A percentile compares a stretch with the other conserved stretches of the same genome.
Conservation (phyloP, 2,113 vertebrate species). For the Campylomormyrus tamandua region DNA sequence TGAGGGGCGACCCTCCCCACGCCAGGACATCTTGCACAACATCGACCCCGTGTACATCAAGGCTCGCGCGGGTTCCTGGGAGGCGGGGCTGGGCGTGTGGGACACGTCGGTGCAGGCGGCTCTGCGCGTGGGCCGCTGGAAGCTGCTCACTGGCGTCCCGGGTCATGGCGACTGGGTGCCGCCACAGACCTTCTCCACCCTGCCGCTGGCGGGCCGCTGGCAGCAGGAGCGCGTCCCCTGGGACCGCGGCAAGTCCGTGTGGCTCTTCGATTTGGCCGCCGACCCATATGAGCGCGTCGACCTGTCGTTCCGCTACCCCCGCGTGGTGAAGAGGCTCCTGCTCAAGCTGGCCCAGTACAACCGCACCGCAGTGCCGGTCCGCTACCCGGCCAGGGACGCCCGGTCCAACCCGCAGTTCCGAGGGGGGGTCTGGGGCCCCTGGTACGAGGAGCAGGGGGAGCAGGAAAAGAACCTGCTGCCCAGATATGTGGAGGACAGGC, state of each 20-base stretch:
- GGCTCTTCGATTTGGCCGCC: constrained; percentile 94
- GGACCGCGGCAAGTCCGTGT: constrained; percentile 81
- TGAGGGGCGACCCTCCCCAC: constrained; percentile 82
- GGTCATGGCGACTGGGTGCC: constrained; percentile 95
- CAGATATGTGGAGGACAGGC: constrained; percentile 56
- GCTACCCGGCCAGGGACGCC: constrained; percentile 86
- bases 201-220: constrained; percentile 74
- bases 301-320: constrained; percentile 73
- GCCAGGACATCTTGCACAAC: constrained; percentile 90
- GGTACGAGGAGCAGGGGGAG: constrained; percentile 78
- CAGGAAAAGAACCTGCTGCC: constrained; percentile 45
- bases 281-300: constrained; percentile 91
- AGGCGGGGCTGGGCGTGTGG: constrained; percentile 88
- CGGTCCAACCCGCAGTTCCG: constrained; percentile 90
- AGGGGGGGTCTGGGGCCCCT: constrained; percentile 91
- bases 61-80: constrained; percentile 88
- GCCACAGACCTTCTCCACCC: constrained; percentile 83
- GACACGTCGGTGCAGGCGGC: constrained; percentile 90
- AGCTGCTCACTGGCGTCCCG: constrained; percentile 85
- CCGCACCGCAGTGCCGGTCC: constrained; percentile 81
- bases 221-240: constrained; percentile 78
- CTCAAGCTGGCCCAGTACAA: constrained; percentile 78
- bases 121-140: constrained; percentile 87
- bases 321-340: constrained; percentile 80
- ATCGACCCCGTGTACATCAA: constrained; percentile 90